Evolutionary conservation across 1,140 invertebrate species (phyloP).

Genomic region (Caenorhabditis inopinata): DNA sequence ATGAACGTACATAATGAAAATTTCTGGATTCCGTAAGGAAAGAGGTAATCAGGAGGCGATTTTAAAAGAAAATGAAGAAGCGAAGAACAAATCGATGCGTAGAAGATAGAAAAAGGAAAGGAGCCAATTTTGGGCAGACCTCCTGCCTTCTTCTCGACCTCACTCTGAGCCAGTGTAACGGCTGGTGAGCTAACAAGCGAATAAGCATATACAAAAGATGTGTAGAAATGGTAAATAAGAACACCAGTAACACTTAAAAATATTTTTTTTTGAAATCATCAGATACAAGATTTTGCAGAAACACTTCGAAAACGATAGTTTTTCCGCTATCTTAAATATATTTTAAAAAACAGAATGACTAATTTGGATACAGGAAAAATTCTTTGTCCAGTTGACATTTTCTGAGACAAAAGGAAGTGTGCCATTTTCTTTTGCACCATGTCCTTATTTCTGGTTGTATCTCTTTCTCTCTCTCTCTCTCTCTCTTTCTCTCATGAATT

Average conservation of each 20-base stretch:
- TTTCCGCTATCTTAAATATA: too few species aligned
- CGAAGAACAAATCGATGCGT: not conserved
- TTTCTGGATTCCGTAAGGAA: too few species aligned
- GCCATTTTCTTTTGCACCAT: not conserved
- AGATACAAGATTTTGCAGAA: too few species aligned
- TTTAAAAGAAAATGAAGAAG: not conserved
- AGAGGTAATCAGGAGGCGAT: not conserved
- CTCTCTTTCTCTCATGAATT: not conserved
- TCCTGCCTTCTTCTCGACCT: not conserved
- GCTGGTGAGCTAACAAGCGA: not conserved
- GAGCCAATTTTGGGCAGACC: slow-evolving; percentile 27
- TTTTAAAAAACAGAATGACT: too few species aligned
- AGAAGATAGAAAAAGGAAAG: not conserved
- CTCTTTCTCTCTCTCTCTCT: not conserved
- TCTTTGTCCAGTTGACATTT: too few species aligned
- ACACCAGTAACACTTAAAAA: too few species aligned
- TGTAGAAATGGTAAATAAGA: too few species aligned
- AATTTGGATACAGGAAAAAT: too few species aligned
- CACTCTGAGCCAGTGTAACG: slow-evolving; percentile 3
- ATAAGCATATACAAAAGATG: not conserved
- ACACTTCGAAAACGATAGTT: too few species aligned
- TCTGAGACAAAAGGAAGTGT: too few species aligned
- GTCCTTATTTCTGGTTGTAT: too few species aligned
- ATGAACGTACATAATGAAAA: not conserved
- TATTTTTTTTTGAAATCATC: too few species aligned